Base-by-base conservation (phyloP, 2,888 invertebrate genomes). In the Anthrax anthrax region DNA sequence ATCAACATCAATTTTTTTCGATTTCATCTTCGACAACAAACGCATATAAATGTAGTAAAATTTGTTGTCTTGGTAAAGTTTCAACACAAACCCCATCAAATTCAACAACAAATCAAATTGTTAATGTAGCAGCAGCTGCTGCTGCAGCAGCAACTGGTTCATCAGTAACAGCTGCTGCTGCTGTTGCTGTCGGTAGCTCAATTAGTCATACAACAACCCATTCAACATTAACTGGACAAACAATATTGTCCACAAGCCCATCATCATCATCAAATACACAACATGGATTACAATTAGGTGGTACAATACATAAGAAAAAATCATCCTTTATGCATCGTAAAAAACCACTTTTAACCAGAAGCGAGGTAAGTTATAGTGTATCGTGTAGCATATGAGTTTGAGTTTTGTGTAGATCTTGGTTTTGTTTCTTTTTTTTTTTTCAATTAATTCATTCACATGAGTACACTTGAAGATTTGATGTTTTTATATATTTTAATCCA, bases 351-450 rank as follows among this genome's bases (percentile, higher is more conserved):
- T 60, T 54, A 52, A 70, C 60, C 55, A 66, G 57, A 64, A 70
- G 63, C 69, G 69, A 59, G 68, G 69, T 59, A 69, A 76, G 61
- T 77, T 27, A 1, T 27, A 8, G n/a, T 27, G 23, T 8, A 27
- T 27, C 9, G 23, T 27, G 23, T 1, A 27, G 23, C 23, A 8
- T 27, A 9, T 27, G 23, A 8, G 23, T 27, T 8, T 27, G 23
- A 6, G 23, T 23, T n/a, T n/a, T 27, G 23, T 27, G 2, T 27
- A 9, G 5, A 9, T 27, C 12, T 19, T 27, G 5, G 17, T 23
- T 46, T 19, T 40, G 32, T 38, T 18, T 47, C 37, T 18, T 37
- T 27, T 9, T 27, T 27, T 27, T 27, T 9, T 27, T 27, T 27
- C 2, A n/a, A n/a, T n/a, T n/a, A n/a, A n/a, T n/a, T n/a, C n/a